A percentile compares a stretch with the other conserved stretches of the same genome.
Evolutionary conservation across 2,888 invertebrate genomes (phyloP).

Genomic region (Machimus rusticus): DNA sequence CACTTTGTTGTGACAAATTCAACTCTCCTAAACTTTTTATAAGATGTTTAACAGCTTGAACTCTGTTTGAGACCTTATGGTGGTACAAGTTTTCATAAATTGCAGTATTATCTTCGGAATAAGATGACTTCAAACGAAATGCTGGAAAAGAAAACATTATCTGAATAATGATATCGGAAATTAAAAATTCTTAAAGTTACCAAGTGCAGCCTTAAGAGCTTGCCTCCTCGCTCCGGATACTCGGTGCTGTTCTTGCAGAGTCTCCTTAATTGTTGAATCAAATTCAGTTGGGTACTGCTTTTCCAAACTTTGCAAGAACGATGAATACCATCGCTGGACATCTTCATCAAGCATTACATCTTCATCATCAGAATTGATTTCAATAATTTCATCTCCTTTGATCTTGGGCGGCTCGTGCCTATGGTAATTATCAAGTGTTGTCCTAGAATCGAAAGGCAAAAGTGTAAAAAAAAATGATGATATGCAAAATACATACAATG

Average conservation of each 20-base stretch:
- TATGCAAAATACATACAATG: too few relatives aligned
- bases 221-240: conserved; percentile 56
- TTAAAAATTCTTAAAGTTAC: conserved; percentile 50
- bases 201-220: conserved; percentile 61
- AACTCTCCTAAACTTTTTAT: conserved; percentile 65
- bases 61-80: conserved; percentile 70
- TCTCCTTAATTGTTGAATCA: conserved; percentile 71
- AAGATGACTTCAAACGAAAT: conserved; percentile 67
- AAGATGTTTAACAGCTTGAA: conserved; percentile 72
- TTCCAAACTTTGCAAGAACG: conserved; percentile 70
- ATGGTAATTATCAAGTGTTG: conserved; percentile 61
- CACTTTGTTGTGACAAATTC: conserved; percentile 63
- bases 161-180: background rate
- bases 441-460: conserved; percentile 57
- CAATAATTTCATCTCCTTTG: conserved; percentile 57
- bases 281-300: conserved; percentile 75
- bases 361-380: conserved; percentile 57
- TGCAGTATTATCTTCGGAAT: conserved; percentile 65
- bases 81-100: conserved; percentile 79
- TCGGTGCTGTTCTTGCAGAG: conserved; percentile 64
- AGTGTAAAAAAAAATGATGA: background rate
- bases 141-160: conserved; percentile 53
- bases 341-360: conserved; percentile 49
- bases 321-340: conserved; percentile 66
- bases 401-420: background rate